Percentiles rank a stretch among this genome's conserved stretches.
Conservation (phyloP, 2,113 vertebrate genomes). For the Xerus inauris region DNA sequence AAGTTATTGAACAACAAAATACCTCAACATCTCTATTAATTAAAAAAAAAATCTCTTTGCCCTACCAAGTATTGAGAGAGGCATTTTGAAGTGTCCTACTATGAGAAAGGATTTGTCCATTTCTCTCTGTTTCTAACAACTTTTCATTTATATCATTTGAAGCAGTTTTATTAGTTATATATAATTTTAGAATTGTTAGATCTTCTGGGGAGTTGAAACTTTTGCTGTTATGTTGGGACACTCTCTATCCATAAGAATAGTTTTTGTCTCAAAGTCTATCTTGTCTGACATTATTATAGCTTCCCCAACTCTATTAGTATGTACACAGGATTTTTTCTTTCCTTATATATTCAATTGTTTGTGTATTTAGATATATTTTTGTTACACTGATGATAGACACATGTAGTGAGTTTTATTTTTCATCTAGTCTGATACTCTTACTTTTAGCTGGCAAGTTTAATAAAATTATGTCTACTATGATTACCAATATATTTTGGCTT, state of each 20-base stretch:
- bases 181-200: conserved; percentile 55
- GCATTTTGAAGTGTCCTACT: neutral
- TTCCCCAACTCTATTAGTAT: conserved; percentile 41
- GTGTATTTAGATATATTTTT: neutral
- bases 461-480: neutral
- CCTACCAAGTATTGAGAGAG: neutral
- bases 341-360: conserved; percentile 26
- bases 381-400: neutral
- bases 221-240: conserved; percentile 36
- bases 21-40: neutral
- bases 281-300: neutral
- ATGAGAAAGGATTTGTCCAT: conserved; percentile 27
- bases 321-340: neutral
- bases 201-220: conserved; percentile 45
- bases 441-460: conserved; percentile 28
- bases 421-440: neutral
- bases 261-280: neutral
- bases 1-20: conserved; percentile 46
- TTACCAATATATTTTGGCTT: neutral
- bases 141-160: conserved; percentile 65
- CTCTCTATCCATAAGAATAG: neutral
- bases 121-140: conserved; percentile 21
- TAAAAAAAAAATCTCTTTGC: neutral
- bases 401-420: neutral
- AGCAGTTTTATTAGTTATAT: conserved; percentile 59